phyloP scores from a whole-genome alignment of 2,888 invertebrate species.

The Congeria kusceri region DNA sequence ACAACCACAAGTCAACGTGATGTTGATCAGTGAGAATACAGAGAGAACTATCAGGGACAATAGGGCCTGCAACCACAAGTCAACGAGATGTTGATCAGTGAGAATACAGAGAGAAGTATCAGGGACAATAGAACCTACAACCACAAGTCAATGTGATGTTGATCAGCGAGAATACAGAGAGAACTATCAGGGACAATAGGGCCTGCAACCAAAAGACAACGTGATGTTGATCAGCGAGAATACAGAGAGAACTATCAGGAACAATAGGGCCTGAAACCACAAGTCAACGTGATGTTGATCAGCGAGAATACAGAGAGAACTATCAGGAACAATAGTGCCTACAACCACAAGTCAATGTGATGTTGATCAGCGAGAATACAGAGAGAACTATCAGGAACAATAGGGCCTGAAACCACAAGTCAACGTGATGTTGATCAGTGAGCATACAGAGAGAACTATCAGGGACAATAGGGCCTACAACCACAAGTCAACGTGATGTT shows the following conservation, averaged over 20 bases:
- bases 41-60: constrained; percentile 75
- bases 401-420: constrained; percentile 69
- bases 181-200: constrained; percentile 72
- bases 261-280: constrained; percentile 73
- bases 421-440: constrained; percentile 92
- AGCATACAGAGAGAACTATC: constrained; percentile 76
- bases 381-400: constrained; percentile 75
- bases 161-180: constrained; percentile 87
- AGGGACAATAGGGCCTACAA: constrained; percentile 76
- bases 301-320: constrained; percentile 82
- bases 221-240: constrained; percentile 90
- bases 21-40: constrained; percentile 89
- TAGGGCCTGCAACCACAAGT: constrained; percentile 69
- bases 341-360: constrained; percentile 88
- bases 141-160: constrained; percentile 90
- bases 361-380: constrained; percentile 89
- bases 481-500: constrained; percentile 90
- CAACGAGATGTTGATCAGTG: constrained; percentile 92
- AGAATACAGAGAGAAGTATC: constrained; percentile 75
- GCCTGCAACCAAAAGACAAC: constrained; percentile 86
- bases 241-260: constrained; percentile 74
- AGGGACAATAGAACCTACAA: constrained; percentile 76
- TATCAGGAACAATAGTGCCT: constrained; percentile 75
- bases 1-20: constrained; percentile 88
- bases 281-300: constrained; percentile 92